Evolutionary conservation across 2,797 vertebrate species (phyloP), one percentile per base, ranked within the genome.

Genomic region (Sarcoramphus papa): DNA sequence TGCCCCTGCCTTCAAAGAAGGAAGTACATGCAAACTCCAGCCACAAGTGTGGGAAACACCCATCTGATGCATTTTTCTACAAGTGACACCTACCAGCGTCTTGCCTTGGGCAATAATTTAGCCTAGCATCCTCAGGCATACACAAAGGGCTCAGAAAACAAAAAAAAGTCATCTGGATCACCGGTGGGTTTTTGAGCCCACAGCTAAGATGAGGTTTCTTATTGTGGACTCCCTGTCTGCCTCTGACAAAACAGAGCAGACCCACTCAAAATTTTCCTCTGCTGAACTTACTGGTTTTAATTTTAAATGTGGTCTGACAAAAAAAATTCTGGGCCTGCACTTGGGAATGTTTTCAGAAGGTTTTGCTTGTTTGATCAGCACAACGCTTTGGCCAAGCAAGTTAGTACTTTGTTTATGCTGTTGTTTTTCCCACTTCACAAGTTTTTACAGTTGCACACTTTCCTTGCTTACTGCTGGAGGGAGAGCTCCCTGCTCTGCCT

Each of bases 381-480:
- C 4, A 82, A 48, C 0, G 0, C 10, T 79, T 72, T 50, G 62
- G 22, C 31, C 16, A 75, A 72, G 31, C 0, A 0, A 62, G 33
- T 53, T 72, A 75, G 9, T 21, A 28, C 4, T 54, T 85, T 7
- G 10, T 43, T 86, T 65, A 10, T 62, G 5, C 19, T 21, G 7
- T 17, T 53, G 20, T 28, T 82, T 79, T 78, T 54, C 20, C 10
- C n/a, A 23, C 16, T 41, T 51, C 16, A 31, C 16, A 20, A 23
- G n/a, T 60, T 77, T 67, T 67, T 63, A 8, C 19, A 17, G 0
- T 47, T 65, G 19, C 10, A 81, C 6, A 2, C 3, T 31, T 50
- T 11, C 40, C 15, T 75, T 86, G 57, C 9, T 75, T 80, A 20
- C 6, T 72, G 17, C 22, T 68, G 19, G 68, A 79, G 28, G 9